phyloP scores from a whole-genome alignment of 2,113 vertebrate genomes.

The Mus musculus region GRCm39 chr8:112970501-112971000 shows the following conservation, averaged over 20 bases:
- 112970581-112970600: not conserved
- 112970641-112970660: slow-evolving; percentile 3
- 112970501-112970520: not conserved
- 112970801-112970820: slow-evolving; percentile 74
- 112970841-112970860: slow-evolving; percentile 70
- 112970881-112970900: slow-evolving; percentile 62
- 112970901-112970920: slow-evolving; percentile 53
- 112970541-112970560: not conserved
- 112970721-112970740: slow-evolving; percentile 38
- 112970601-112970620: not conserved
- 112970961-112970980: slow-evolving; percentile 64
- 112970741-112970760: slow-evolving; percentile 27
- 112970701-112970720: slow-evolving; percentile 12
- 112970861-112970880: slow-evolving; percentile 70
- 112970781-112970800: slow-evolving; percentile 72
- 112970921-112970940: slow-evolving; percentile 30
- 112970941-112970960: slow-evolving; percentile 53
- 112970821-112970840: slow-evolving; percentile 77
- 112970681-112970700: slow-evolving; percentile 9
- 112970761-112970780: slow-evolving; percentile 52
- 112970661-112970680: not conserved
- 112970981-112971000: not conserved
- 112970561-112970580: not conserved
- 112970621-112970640: slow-evolving; percentile 1
- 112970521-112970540: not conserved